Evolutionary conservation across 2,888 invertebrate genomes (phyloP).

Genomic region (Enoplolaimus lenunculus): DNA sequence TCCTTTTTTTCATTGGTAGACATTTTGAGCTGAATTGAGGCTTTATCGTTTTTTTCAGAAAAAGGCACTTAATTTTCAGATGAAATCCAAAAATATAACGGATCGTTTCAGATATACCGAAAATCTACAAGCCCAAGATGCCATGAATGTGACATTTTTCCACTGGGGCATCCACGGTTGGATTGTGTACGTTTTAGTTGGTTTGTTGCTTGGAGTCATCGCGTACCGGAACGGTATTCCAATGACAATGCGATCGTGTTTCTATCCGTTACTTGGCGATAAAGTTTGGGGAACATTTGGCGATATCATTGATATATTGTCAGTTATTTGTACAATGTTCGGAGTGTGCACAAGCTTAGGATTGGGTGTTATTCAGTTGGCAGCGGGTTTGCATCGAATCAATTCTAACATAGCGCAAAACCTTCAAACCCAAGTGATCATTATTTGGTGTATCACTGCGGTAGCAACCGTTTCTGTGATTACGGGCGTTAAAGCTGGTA

Average conservation of each 20-base stretch:
- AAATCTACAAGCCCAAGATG: slow-evolving; percentile 23
- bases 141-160: slow-evolving; percentile 23
- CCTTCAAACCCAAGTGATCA: slow-evolving; percentile 18
- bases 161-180: slow-evolving; percentile 25
- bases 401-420: slow-evolving; percentile 7
- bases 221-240: slow-evolving; percentile 24
- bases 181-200: slow-evolving; percentile 24
- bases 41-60: too few species aligned
- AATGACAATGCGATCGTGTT: slow-evolving; percentile 23
- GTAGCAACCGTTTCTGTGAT: slow-evolving; percentile 23
- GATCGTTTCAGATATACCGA: slow-evolving; percentile 16
- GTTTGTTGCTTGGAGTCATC: slow-evolving; percentile 23
- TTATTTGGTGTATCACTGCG: slow-evolving; percentile 23
- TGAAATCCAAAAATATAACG: not conserved
- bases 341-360: slow-evolving; percentile 24
- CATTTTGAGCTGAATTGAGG: too few species aligned
- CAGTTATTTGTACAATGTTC: slow-evolving; percentile 24
- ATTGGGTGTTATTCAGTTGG: slow-evolving; percentile 22
- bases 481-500: slow-evolving; percentile 23
- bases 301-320: slow-evolving; percentile 21
- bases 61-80: too few species aligned
- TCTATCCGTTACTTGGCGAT: slow-evolving; percentile 23
- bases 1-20: too few species aligned
- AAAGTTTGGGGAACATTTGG: slow-evolving; percentile 21
- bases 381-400: slow-evolving; percentile 20